phyloP scores from a whole-genome alignment of 2,797 vertebrate genomes.

The Anabas testudineus region DNA sequence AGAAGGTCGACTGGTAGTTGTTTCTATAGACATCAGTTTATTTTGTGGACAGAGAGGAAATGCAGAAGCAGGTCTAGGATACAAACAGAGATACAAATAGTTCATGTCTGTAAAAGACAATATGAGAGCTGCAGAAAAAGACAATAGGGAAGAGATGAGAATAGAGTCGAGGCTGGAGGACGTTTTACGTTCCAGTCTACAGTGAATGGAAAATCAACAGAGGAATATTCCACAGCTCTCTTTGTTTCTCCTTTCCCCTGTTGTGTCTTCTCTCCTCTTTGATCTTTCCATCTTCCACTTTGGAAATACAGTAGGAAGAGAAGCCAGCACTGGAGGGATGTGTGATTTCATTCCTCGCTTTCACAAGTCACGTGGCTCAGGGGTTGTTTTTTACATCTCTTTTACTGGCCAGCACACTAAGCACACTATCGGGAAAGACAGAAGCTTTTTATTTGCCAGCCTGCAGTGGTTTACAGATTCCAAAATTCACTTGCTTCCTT shows the following conservation, averaged over 20 bases:
- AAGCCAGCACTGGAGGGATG: background rate
- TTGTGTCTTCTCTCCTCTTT: slow-evolving; percentile 35
- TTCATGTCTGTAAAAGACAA: background rate
- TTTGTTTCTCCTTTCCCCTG: slow-evolving; percentile 18
- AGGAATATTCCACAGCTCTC: slow-evolving; percentile 57
- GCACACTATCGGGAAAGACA: slow-evolving; percentile 19
- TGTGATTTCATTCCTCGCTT: slow-evolving; percentile 13
- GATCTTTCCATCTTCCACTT: slow-evolving; percentile 36
- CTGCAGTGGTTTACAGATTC: slow-evolving; percentile 15
- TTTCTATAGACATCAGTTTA: too few relatives aligned
- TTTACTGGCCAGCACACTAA: slow-evolving; percentile 17
- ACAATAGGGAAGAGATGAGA: slow-evolving; percentile 52
- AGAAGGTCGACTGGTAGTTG: too few relatives aligned
- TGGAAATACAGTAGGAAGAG: slow-evolving; percentile 43
- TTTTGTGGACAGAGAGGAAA: background rate
- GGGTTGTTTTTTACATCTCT: slow-evolving; percentile 20
- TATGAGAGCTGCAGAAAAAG: background rate
- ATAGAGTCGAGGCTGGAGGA: slow-evolving; percentile 28
- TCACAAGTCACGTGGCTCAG: slow-evolving; percentile 25
- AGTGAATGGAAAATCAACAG: slow-evolving; percentile 50
- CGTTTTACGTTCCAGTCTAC: slow-evolving; percentile 48
- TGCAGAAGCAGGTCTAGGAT: background rate
- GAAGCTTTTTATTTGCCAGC: slow-evolving; percentile 19
- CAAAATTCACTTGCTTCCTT: slow-evolving; percentile 36
- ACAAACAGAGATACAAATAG: too few relatives aligned